phyloP scores from a whole-genome alignment of 2,797 vertebrate genomes.

The Alcedo atthis region DNA sequence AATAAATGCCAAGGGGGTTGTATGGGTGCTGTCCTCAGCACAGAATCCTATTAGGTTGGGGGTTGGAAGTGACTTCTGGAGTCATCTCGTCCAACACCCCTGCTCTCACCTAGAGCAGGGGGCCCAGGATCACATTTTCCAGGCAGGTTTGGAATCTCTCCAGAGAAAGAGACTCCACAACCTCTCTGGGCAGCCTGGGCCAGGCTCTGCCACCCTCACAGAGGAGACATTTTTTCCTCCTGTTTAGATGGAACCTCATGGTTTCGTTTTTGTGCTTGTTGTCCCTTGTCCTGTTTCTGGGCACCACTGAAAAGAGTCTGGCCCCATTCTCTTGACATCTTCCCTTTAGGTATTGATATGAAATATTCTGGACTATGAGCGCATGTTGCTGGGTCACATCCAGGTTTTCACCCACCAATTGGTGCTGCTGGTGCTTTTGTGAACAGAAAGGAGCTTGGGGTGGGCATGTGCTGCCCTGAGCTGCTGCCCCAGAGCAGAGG shows the following conservation, averaged over 20 bases:
- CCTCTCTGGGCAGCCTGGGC: background rate
- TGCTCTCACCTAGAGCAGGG: background rate
- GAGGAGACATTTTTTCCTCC: background rate
- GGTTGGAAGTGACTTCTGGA: background rate
- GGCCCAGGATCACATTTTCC: background rate
- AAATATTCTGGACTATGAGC: background rate
- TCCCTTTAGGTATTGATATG: background rate
- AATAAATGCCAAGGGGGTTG: rapidly evolving
- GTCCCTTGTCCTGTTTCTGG: background rate
- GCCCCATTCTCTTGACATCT: background rate
- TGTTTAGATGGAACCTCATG: background rate
- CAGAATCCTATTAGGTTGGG: background rate
- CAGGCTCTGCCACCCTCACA: background rate
- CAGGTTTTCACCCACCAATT: background rate
- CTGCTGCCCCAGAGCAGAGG: rapidly evolving
- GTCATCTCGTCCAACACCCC: background rate
- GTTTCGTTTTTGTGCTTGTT: background rate
- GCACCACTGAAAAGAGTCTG: background rate
- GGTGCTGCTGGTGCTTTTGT: background rate
- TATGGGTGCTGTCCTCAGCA: rapidly evolving
- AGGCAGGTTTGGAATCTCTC: too few species aligned
- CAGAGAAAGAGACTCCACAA: too few species aligned
- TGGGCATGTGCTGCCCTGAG: rapidly evolving
- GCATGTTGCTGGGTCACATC: too few species aligned
- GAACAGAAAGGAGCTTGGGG: background rate